phyloP scores from a whole-genome alignment of 2,888 invertebrate species.

The Cyclophora albipunctata region DNA sequence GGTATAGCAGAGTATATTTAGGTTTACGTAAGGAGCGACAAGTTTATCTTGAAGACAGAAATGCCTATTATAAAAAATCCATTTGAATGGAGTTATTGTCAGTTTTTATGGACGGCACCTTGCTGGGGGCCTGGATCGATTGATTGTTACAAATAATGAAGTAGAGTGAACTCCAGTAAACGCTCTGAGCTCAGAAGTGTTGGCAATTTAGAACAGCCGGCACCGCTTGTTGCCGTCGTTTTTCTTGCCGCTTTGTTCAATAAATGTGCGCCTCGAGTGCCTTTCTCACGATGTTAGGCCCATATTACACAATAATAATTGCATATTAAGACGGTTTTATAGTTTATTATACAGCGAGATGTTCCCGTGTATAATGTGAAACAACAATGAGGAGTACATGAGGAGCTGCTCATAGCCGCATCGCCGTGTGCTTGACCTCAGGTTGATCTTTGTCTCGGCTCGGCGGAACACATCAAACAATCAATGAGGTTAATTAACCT shows the following conservation, averaged over 20 bases:
- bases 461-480: constrained; percentile 1
- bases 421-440: constrained; percentile 3
- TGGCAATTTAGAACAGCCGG: constrained; percentile 66
- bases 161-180: constrained; percentile 50
- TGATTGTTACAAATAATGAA: constrained; percentile 62
- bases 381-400: constrained; percentile 6
- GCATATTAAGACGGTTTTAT: constrained; percentile 24
- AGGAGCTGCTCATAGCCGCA: constrained; percentile 2
- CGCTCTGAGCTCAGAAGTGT: constrained; percentile 53
- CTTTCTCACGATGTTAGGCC: constrained; percentile 47
- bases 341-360: constrained; percentile 9
- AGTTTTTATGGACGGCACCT: constrained; percentile 23
- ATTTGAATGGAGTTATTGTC: constrained; percentile 17
- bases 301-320: constrained; percentile 45
- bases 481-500: constrained; percentile 6
- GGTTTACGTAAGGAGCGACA: too few species aligned
- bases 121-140: constrained; percentile 41
- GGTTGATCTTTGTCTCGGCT: constrained; percentile 2
- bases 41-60: too few species aligned
- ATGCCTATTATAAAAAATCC: constrained; percentile 10
- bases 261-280: constrained; percentile 54
- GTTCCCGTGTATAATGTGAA: constrained; percentile 10
- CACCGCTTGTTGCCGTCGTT: constrained; percentile 57
- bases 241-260: constrained; percentile 62
- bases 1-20: too few species aligned